A percentile compares a stretch with the other conserved stretches of the same genome.
Evolutionary conservation across 2,113 vertebrate species (phyloP).

Genomic region (Ameiurus melas): DNA sequence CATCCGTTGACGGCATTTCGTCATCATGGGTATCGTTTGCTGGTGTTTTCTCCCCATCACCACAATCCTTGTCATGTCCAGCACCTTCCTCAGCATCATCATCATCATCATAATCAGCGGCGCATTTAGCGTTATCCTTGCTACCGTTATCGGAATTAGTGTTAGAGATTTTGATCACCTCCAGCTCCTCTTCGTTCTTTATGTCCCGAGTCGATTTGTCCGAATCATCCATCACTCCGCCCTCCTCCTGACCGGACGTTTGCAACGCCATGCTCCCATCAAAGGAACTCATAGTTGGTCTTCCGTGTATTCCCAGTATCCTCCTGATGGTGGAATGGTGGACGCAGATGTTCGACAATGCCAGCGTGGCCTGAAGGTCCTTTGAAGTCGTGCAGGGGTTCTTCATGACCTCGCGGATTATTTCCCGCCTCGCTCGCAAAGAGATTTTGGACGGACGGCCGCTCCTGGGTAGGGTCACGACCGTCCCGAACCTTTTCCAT

Average conservation of each 20-base stretch:
- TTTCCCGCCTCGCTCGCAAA: slow-evolving; percentile 17
- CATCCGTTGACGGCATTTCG: background rate
- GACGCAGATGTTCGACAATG: slow-evolving; percentile 24
- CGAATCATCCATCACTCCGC: background rate
- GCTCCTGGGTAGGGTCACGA: slow-evolving; percentile 19
- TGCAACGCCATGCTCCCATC: background rate
- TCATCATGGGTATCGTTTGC: background rate
- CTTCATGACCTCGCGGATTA: slow-evolving; percentile 32
- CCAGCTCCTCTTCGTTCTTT: slow-evolving; percentile 14
- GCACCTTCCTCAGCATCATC: background rate
- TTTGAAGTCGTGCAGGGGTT: slow-evolving; percentile 38
- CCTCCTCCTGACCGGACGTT: background rate
- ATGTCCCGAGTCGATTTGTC: background rate
- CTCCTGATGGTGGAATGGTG: slow-evolving; percentile 38
- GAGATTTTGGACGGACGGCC: slow-evolving; percentile 40
- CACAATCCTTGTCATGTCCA: background rate
- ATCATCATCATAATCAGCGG: background rate
- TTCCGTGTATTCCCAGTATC: slow-evolving; percentile 37
- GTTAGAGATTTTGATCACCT: background rate
- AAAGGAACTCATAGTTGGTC: slow-evolving; percentile 27
- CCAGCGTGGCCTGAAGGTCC: slow-evolving; percentile 36
- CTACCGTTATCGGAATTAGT: background rate
- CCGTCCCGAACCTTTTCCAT: slow-evolving; percentile 38
- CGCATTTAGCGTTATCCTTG: background rate
- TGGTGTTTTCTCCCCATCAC: background rate